Percentiles rank a stretch among this genome's conserved stretches.
Evolutionary conservation across 2,113 vertebrate genomes (phyloP).

Genomic region (Amphilophus citrinellus): DNA sequence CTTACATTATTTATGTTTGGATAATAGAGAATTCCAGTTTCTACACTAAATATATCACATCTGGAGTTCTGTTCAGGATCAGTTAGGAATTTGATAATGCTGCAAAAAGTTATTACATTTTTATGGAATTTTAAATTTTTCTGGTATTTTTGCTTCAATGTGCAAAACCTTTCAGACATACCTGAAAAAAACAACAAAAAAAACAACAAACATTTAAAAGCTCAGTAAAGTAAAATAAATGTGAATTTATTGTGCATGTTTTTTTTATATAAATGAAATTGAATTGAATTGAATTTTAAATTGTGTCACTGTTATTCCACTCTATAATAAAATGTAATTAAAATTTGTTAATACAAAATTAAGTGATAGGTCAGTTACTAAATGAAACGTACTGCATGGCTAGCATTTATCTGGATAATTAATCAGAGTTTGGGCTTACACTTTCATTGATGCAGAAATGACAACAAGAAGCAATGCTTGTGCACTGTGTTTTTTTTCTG

Average conservation of each 20-base stretch:
- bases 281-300: background rate
- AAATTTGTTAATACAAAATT: background rate
- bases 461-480: background rate
- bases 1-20: slow-evolving; percentile 46
- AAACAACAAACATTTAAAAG: background rate
- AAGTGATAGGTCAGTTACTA: background rate
- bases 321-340: background rate
- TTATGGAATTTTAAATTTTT: background rate
- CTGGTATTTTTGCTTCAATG: background rate
- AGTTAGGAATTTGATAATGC: background rate
- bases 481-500: slow-evolving; percentile 2
- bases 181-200: background rate
- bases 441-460: background rate
- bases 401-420: background rate
- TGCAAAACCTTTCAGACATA: background rate
- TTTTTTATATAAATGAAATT: background rate
- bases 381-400: background rate
- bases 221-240: background rate
- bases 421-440: background rate
- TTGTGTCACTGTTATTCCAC: background rate
- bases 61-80: background rate
- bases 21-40: slow-evolving; percentile 35
- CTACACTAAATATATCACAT: slow-evolving; percentile 8
- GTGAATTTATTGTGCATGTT: background rate
- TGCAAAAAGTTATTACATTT: background rate